phyloP scores from a whole-genome alignment of 2,888 invertebrate genomes.

The Drosophila ezoana region DNA sequence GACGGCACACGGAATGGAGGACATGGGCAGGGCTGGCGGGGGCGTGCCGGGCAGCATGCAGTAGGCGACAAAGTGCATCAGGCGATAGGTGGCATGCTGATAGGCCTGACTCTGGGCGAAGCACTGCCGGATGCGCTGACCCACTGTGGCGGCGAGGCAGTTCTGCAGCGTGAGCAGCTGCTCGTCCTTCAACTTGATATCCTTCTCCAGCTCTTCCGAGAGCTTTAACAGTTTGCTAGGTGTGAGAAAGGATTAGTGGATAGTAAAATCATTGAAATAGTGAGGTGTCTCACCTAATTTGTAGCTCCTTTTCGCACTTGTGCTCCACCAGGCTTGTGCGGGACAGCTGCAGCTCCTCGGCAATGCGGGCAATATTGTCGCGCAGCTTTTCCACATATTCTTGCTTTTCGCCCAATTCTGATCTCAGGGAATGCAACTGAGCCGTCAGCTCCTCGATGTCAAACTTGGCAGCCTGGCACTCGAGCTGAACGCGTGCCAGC shows the following conservation, averaged over 20 bases:
- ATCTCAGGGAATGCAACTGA: constrained; percentile 65
- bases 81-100: constrained; percentile 67
- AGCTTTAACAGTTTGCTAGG: constrained; percentile 58
- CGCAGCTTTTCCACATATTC: constrained; percentile 24
- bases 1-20: constrained; percentile 45
- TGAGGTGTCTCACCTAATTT: constrained; percentile 36
- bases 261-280: no score
- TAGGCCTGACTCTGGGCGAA: constrained; percentile 66
- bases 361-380: constrained; percentile 26
- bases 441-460: constrained; percentile 46
- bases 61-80: constrained; percentile 78
- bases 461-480: constrained; percentile 55
- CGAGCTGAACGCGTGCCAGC: constrained; percentile 73
- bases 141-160: constrained; percentile 73
- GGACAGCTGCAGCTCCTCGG: constrained; percentile 21
- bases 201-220: constrained; percentile 35
- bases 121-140: constrained; percentile 71
- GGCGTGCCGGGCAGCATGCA: constrained; percentile 80
- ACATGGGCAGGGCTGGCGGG: constrained; percentile 53
- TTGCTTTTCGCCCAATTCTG: constrained; percentile 48
- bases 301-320: constrained; percentile 19
- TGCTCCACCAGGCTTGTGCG: constrained; percentile 25
- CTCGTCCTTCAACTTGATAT: constrained; percentile 61
- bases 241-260: not conserved
- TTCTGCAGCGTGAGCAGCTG: constrained; percentile 56